Conservation (phyloP, 2,888 invertebrate species). For the Andrena haemorrhoa region DNA sequence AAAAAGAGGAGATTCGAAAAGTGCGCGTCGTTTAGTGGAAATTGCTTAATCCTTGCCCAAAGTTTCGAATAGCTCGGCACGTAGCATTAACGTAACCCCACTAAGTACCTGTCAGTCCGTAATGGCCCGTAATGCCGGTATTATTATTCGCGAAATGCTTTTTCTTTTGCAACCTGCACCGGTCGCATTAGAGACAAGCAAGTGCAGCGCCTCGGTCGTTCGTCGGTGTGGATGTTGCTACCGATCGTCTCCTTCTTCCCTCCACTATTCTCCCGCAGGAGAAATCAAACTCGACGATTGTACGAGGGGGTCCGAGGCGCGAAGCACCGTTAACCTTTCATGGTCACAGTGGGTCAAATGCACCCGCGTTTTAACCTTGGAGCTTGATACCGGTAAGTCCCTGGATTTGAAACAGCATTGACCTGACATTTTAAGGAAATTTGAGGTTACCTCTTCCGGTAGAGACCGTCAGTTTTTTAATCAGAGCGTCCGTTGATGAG, state of each 20-base stretch:
- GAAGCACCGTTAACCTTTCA: no score
- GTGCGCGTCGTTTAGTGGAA: slow-evolving; percentile 51
- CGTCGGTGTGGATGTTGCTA: slow-evolving; percentile 20
- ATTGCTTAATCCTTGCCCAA: slow-evolving; percentile 55
- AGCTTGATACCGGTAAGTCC: no score
- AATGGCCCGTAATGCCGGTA: slow-evolving; percentile 60
- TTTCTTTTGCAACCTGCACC: slow-evolving; percentile 56
- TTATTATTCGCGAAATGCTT: slow-evolving; percentile 66
- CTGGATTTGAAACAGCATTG: no score
- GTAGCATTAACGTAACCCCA: slow-evolving; percentile 52
- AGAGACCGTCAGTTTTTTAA: no score
- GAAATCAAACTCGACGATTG: slow-evolving; percentile 32
- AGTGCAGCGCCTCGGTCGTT: slow-evolving; percentile 20
- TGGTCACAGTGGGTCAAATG: no score
- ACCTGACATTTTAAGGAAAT: no score
- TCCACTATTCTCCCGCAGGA: no score
- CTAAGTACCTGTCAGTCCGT: slow-evolving; percentile 57
- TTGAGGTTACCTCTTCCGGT: no score
- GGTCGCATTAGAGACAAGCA: slow-evolving; percentile 35
- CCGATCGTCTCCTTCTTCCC: neutral
- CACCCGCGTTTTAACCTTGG: no score
- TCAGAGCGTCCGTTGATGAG: no score
- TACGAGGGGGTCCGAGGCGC: neutral
- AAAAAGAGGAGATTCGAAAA: slow-evolving; percentile 24
- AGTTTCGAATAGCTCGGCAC: slow-evolving; percentile 50